Conservation (phyloP, 2,888 invertebrate species). For the Cheilosia grossa region DNA sequence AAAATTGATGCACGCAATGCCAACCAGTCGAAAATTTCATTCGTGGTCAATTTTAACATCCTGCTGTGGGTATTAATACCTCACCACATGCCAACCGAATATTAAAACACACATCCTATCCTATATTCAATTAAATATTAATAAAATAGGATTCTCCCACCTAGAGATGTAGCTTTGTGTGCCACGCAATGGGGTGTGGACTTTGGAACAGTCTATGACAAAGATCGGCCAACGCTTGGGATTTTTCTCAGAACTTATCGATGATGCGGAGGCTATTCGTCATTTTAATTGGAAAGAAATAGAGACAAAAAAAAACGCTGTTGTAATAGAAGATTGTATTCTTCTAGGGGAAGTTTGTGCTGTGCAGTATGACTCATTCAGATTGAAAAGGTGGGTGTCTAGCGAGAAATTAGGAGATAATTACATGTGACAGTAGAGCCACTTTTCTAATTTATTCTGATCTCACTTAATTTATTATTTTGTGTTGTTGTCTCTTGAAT, state of each 20-base stretch:
- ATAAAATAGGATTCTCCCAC: slow-evolving; percentile 50
- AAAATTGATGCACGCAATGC: slow-evolving; percentile 49
- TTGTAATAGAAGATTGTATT: too few species aligned
- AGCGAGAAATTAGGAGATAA: too few species aligned
- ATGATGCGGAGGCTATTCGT: slow-evolving; percentile 1
- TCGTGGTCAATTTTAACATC: slow-evolving; percentile 71
- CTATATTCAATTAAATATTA: slow-evolving; percentile 69
- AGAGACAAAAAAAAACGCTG: too few species aligned
- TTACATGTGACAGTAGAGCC: too few species aligned
- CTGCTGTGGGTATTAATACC: slow-evolving; percentile 70
- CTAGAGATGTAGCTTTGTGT: slow-evolving; percentile 7
- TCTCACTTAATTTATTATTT: too few species aligned
- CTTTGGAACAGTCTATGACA: slow-evolving; percentile 37
- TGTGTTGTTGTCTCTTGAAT: too few species aligned
- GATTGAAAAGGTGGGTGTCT: too few species aligned
- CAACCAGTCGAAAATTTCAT: slow-evolving; percentile 50
- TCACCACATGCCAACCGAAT: slow-evolving; percentile 68
- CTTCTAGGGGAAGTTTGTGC: too few species aligned
- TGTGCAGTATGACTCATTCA: too few species aligned
- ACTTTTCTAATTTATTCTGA: too few species aligned
- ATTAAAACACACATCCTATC: slow-evolving; percentile 71
- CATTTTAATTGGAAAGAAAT: slow-evolving; percentile 2
- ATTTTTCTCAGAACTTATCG: not conserved
- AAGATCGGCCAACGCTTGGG: not conserved
- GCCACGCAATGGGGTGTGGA: not conserved